Evolutionary conservation across 2,888 invertebrate genomes (phyloP), one percentile per base, ranked within the genome.

Genomic region (Lasioglossum morio): DNA sequence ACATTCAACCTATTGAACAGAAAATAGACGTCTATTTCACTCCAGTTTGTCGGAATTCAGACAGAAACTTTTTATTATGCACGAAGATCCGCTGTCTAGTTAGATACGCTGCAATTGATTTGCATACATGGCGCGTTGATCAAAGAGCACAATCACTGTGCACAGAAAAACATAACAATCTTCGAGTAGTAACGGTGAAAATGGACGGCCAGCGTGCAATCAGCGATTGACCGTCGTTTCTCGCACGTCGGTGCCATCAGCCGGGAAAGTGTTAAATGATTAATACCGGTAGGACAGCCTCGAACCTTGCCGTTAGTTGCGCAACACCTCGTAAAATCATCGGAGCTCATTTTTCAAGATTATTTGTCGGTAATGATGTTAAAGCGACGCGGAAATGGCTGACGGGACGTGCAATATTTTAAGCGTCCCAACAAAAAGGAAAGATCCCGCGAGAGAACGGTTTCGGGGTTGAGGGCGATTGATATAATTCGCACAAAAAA

Each of bases 401-500:
- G 3, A 57, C 10, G 23, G n/a, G 10, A n/a, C 10, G n/a, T 12
- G 63, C 63, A 14, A 63, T 63, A 63, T 30, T 30, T 63, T 30
- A 30, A 14, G 63, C 16, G 1, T 30, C 27, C 16, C 5, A 1
- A 12, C 14, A 57, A n/a, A 60, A n/a, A 27, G 27, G 4, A 60
- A 14, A 4, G 14, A 0, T 27, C 12, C 8, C 60, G 53, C n/a
- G 12, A 3, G 16, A 30, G 10, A n/a, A 69, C 23, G 40, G 37
- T 34, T 69, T 37, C 69, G 40, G 40, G 37, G 34, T 69, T 12
- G n/a, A 1, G 8, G 23, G 66, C 19, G 66, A 69, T 37, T 40
- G 69, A 69, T 69, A 69, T 69, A 40, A 69, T 69, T 34, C 34
- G n/a, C 69, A 40, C 23, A 37, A 69, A 69, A 69, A 69, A 48